Percentiles rank a stretch among this genome's conserved stretches.
Conservation (phyloP, 64 coral and sea anemone genomes). For the Platygyra sinensis region DNA sequence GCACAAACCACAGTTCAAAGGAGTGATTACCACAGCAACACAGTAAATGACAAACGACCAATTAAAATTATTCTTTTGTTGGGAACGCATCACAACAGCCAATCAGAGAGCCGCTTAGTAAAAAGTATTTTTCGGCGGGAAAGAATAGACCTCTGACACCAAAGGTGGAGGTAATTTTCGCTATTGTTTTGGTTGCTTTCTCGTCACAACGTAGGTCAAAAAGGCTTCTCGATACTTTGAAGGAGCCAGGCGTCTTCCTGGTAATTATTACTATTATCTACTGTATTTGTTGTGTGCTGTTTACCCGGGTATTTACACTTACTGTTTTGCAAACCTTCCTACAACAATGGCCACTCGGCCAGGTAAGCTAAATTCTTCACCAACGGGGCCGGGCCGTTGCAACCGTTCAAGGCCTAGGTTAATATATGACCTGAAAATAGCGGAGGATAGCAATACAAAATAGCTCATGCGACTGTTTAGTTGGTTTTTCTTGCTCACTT, state of each 20-base stretch:
- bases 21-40: conserved; percentile 80
- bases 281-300: too few relatives aligned
- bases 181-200: neutral
- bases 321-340: too few relatives aligned
- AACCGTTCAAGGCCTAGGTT: too few relatives aligned
- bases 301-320: too few relatives aligned
- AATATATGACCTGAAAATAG: too few relatives aligned
- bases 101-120: conserved; percentile 1
- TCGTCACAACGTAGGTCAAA: neutral
- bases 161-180: neutral
- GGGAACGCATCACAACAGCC: neutral
- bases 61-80: conserved; percentile 61
- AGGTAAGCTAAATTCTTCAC: too few relatives aligned
- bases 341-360: too few relatives aligned
- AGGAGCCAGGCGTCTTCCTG: neutral
- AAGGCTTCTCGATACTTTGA: neutral
- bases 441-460: too few relatives aligned
- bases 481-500: too few relatives aligned
- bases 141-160: neutral
- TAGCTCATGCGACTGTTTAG: too few relatives aligned
- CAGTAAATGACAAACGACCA: conserved; percentile 39
- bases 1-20: conserved; percentile 3
- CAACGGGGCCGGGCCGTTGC: too few relatives aligned
- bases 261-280: neutral
- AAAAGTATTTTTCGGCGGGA: conserved; percentile 23